phyloP scores from a whole-genome alignment of 2,888 invertebrate genomes.

The Agonopterix subpropinquella region DNA sequence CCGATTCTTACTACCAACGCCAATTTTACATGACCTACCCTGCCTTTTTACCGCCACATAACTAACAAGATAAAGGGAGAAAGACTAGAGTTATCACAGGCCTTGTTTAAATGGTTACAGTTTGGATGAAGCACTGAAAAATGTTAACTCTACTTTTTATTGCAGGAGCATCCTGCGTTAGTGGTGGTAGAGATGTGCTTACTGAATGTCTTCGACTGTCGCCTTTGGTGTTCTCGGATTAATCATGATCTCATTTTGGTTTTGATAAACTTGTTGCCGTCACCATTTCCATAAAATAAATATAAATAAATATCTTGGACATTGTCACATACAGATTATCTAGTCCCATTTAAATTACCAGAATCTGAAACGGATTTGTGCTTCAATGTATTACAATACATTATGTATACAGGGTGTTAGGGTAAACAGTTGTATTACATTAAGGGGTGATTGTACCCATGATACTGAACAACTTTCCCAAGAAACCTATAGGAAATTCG shows the following conservation, averaged over 20 bases:
- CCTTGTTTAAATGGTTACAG: conserved; percentile 28
- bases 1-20: conserved; percentile 28
- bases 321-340: too few species aligned
- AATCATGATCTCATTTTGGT: conserved; percentile 5
- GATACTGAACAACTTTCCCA: too few species aligned
- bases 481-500: too few species aligned
- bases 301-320: too few species aligned
- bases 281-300: too few species aligned
- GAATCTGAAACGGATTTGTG: too few species aligned
- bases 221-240: conserved; percentile 11
- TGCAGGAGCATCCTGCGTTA: conserved; percentile 49
- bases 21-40: conserved; percentile 28
- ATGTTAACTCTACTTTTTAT: conserved; percentile 57
- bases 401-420: too few species aligned
- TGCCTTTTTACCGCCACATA: conserved; percentile 9
- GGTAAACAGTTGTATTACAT: too few species aligned
- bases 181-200: conserved; percentile 17
- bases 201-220: conserved; percentile 10
- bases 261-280: too few species aligned
- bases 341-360: too few species aligned
- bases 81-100: conserved; percentile 12
- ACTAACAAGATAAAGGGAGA: conserved; percentile 11
- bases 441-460: too few species aligned
- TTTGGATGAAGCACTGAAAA: conserved; percentile 46
- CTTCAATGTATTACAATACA: too few species aligned